Percentiles rank a stretch among this genome's conserved stretches.
Evolutionary conservation across 2,797 vertebrate species (phyloP).

Genomic region (Furcifer pardalis): DNA sequence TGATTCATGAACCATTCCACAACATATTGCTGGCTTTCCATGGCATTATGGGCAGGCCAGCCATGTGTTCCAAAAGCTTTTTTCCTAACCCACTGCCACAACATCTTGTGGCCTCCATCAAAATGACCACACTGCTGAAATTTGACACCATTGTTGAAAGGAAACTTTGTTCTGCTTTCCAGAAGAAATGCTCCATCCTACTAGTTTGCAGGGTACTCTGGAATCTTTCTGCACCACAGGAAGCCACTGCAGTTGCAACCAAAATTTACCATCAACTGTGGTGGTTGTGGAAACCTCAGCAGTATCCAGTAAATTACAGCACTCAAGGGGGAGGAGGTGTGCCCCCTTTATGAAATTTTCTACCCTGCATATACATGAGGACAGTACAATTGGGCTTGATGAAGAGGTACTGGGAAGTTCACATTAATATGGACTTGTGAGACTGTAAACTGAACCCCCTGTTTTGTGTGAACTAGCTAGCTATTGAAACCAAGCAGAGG

Average conservation of each 20-base stretch:
- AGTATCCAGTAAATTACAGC: not conserved
- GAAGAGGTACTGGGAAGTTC: not conserved
- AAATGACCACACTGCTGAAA: not conserved
- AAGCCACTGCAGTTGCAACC: not conserved
- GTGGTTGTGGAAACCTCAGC: too few relatives aligned
- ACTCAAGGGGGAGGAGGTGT: not conserved
- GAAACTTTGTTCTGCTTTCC: not conserved
- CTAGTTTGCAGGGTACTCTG: not conserved
- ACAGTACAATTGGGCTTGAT: not conserved
- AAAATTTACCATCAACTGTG: not conserved
- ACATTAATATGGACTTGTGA: not conserved
- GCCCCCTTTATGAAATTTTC: not conserved
- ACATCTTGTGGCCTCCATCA: not conserved
- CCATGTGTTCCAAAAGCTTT: too few relatives aligned
- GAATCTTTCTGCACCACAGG: not conserved
- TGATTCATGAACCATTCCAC: too few relatives aligned
- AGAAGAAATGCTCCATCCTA: not conserved
- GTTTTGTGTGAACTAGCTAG: constrained; percentile 4
- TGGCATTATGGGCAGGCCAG: too few relatives aligned
- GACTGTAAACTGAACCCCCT: not conserved
- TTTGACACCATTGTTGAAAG: not conserved
- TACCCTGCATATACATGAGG: not conserved
- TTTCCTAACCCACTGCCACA: not conserved
- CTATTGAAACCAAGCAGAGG: not conserved
- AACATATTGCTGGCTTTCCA: too few relatives aligned